These are phyloP conservation scores for Pentamera pediparva DNA, from an alignment of 53 echinoderm and acorn worm species.

Conservation along the genomic window DNA sequence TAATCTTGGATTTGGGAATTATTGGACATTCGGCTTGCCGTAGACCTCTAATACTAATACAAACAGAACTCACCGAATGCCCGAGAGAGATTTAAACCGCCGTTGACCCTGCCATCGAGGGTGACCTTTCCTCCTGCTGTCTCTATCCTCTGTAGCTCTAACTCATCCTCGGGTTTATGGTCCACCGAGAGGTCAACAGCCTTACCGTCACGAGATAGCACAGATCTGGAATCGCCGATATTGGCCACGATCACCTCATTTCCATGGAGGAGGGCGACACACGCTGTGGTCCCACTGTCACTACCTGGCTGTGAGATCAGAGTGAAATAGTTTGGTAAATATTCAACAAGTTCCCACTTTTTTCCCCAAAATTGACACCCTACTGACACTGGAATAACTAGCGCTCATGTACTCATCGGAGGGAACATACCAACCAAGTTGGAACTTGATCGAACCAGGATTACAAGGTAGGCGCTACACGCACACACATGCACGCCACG, in stretches of 20 bases:
- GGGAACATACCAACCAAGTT: background rate
- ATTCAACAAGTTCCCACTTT: background rate
- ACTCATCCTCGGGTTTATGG: conserved; percentile 91
- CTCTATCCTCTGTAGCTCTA: conserved; percentile 79
- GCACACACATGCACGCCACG: background rate
- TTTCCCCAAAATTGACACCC: too few species aligned
- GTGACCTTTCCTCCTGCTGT: conserved; percentile 90
- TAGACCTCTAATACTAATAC: too few species aligned
- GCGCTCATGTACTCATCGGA: background rate
- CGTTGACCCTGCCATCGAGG: conserved; percentile 85
- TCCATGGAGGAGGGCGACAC: conserved; percentile 67
- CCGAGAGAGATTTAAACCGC: conserved; percentile 95
- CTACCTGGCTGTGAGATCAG: conserved; percentile 70
- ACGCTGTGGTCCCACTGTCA: conserved; percentile 95
- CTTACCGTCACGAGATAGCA: conserved; percentile 70
- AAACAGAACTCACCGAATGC: conserved; percentile 65
- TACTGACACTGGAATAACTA: too few species aligned
- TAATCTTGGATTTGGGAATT: too few species aligned
- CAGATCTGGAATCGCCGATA: conserved; percentile 91
- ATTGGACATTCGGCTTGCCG: too few species aligned
- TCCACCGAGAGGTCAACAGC: conserved; percentile 87
- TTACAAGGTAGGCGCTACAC: background rate
- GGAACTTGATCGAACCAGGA: background rate
- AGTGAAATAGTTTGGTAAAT: background rate
- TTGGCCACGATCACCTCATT: conserved; percentile 74